Base-by-base conservation (phyloP, 2,113 vertebrate species). In the Bambusicola thoracicus region DNA sequence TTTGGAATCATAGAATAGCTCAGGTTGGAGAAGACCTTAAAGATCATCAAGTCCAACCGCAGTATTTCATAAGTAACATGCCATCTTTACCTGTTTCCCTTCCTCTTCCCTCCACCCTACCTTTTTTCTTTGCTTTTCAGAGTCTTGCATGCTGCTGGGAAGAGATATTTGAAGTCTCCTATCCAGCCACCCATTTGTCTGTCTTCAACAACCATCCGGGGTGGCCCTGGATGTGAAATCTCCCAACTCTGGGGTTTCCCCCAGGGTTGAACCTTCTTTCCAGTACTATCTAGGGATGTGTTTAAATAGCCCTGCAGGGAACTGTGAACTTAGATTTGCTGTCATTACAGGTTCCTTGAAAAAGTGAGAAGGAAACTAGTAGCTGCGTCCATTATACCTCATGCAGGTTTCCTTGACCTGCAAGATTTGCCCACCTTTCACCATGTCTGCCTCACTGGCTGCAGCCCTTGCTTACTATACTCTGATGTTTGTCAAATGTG, bases 161-260 rank as follows among this genome's bases (percentile, higher is more conserved):
- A 51, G 32, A 15, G 29, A 36, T 29, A 22, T n/a, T 53, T 68
- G 76, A 62, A 61, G 41, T 38, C 27, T 77, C 25, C 63, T 27
- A 13, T 25, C n/a, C 24, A 29, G 56, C n/a, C 18, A 83, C 62
- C 36, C 36, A 5, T 38, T 87, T 59, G 56, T 8, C 44, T 61
- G 22, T 12, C 38, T 8, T 36, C 32, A 32, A 0, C 1, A 2
- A 2, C 36, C 49, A 75, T 19, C 40, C 25, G 13, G 68, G 8
- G 19, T 65, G 21, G 18, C 36, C 58, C 53, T 76, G 46, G 29
- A 46, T 68, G 12, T 46, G 69, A 76, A 66, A 49, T 20, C 16
- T 6, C 40, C 17, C 59, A 67, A 20, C 5, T 8, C 4, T 77
- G 46, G 53, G 14, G 10, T 68, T 53, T 10, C 11, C 46, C 4